A percentile compares a stretch with the other conserved stretches of the same genome.
phyloP scores from a whole-genome alignment of 2,888 invertebrate genomes.

The Luperina nickerlii region DNA sequence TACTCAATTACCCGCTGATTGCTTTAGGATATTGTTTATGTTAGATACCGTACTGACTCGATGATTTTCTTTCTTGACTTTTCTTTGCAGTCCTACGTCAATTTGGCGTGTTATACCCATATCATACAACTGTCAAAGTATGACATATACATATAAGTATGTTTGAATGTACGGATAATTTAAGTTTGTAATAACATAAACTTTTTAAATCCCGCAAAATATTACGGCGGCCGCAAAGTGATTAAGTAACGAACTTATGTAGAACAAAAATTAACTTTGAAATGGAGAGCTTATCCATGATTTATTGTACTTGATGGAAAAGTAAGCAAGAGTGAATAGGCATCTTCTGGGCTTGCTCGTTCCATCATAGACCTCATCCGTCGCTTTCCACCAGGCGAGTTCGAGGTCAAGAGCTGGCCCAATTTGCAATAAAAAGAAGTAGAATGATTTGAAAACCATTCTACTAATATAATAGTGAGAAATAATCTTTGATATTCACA shows the following conservation, averaged over 20 bases:
- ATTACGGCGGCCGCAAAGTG: neutral
- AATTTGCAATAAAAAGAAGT: neutral
- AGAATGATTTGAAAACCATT: neutral
- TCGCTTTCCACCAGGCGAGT: neutral
- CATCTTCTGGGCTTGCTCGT: neutral
- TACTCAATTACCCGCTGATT: neutral
- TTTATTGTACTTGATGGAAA: neutral
- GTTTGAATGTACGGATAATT: neutral
- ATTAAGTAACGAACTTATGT: neutral
- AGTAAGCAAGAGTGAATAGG: neutral
- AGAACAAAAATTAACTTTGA: neutral
- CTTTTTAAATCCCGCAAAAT: neutral
- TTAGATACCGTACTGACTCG: neutral
- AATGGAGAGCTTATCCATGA: neutral
- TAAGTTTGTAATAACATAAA: too few species aligned
- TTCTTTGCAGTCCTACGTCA: neutral
- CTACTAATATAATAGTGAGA: neutral
- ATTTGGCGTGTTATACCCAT: neutral
- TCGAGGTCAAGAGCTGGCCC: neutral
- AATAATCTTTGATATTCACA: constrained; percentile 9
- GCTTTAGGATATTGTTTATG: neutral
- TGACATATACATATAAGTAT: neutral
- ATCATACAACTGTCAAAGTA: neutral
- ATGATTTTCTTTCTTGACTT: neutral
- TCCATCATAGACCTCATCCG: neutral